These are phyloP conservation scores for Acanthopleura granulata DNA, from an alignment of 2,888 invertebrate species.

Conservation along the genomic window DNA sequence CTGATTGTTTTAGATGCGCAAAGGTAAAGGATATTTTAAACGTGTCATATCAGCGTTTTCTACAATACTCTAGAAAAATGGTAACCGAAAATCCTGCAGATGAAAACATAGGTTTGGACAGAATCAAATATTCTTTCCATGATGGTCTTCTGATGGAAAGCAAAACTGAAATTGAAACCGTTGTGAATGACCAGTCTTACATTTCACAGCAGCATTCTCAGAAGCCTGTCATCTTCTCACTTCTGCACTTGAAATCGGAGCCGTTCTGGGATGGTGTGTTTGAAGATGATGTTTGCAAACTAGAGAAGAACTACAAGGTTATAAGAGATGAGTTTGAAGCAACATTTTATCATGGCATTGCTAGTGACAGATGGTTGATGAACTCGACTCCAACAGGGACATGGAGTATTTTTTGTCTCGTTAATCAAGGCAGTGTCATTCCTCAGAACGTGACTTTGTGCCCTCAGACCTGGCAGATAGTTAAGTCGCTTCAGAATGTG, in stretches of 20 bases:
- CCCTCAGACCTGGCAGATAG: slow-evolving; percentile 50
- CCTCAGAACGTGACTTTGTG: slow-evolving; percentile 47
- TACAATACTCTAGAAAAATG: background rate
- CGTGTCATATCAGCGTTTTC: slow-evolving; percentile 21
- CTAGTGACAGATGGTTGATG: slow-evolving; percentile 45
- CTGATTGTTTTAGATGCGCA: slow-evolving; percentile 50
- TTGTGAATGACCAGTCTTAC: background rate
- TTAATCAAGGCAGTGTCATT: slow-evolving; percentile 58
- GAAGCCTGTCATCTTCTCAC: slow-evolving; percentile 38
- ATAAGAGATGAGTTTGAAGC: slow-evolving; percentile 39
- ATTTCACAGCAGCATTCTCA: slow-evolving; percentile 22
- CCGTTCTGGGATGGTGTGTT: slow-evolving; percentile 20
- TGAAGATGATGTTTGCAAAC: slow-evolving; percentile 26
- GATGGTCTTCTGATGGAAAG: background rate
- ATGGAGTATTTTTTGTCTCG: slow-evolving; percentile 59
- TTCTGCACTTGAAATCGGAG: slow-evolving; percentile 20
- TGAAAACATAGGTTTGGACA: background rate
- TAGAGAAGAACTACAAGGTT: slow-evolving; percentile 23
- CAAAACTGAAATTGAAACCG: background rate
- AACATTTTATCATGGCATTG: background rate
- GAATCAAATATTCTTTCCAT: background rate
- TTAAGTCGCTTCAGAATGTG: slow-evolving; percentile 42
- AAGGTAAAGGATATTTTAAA: slow-evolving; percentile 29
- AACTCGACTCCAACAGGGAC: slow-evolving; percentile 54
- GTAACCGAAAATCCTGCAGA: background rate